phyloP scores from a whole-genome alignment of 1,140 invertebrate genomes.

The Drosophila carrolli region DNA sequence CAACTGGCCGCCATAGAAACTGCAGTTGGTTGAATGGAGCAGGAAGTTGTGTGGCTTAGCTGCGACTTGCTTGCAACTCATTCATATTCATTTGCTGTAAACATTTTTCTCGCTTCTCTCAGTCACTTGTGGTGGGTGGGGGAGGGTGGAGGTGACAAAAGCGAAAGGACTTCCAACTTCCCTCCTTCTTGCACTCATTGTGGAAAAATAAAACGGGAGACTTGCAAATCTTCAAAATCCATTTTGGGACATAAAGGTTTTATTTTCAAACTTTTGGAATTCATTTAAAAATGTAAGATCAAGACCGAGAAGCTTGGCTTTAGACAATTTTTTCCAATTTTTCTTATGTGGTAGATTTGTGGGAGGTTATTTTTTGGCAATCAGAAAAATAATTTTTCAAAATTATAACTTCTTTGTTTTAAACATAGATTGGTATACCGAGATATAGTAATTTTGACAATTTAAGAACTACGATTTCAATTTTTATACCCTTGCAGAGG shows the following conservation, averaged over 20 bases:
- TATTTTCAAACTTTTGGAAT: neutral
- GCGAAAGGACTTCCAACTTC: slow-evolving; percentile 20
- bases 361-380: no score
- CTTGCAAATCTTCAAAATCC: neutral
- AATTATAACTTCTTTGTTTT: no score
- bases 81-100: slow-evolving; percentile 55
- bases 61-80: slow-evolving; percentile 27
- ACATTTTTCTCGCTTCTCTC: slow-evolving; percentile 37
- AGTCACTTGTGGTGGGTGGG: neutral
- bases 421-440: no score
- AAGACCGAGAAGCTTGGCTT: no score
- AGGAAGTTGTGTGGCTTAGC: neutral
- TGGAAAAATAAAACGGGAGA: neutral
- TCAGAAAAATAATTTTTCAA: no score
- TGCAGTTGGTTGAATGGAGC: slow-evolving; percentile 25
- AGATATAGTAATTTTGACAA: no score
- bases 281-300: no score
- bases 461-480: no score
- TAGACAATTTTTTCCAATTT: no score
- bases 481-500: no score
- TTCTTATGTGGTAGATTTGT: no score
- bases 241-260: no score
- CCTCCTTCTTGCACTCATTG: neutral
- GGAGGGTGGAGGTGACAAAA: neutral
- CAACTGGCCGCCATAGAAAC: neutral